Evolutionary conservation across 2,888 invertebrate genomes (phyloP).

Genomic region (Tuta absoluta): DNA sequence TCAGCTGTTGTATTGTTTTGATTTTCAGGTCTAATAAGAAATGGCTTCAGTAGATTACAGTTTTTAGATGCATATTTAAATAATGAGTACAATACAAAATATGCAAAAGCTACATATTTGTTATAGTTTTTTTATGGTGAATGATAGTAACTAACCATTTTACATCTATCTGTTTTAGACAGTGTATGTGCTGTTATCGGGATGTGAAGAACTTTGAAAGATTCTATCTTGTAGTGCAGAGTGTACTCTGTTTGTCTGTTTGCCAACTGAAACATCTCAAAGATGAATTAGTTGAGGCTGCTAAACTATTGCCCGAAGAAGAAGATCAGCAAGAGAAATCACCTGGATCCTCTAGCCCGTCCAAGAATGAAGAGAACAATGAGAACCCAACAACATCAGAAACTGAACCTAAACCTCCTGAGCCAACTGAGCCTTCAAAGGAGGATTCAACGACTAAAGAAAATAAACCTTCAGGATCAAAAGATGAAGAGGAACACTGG

Average conservation of each 20-base stretch:
- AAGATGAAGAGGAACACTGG: constrained; percentile 82
- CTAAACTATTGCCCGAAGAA: constrained; percentile 55
- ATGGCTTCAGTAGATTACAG: no score
- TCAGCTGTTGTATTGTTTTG: neutral
- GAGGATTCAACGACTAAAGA: constrained; percentile 41
- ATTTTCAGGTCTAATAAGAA: neutral
- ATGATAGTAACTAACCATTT: neutral
- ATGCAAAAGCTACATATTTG: neutral
- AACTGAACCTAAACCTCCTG: constrained; percentile 47
- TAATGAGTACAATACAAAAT: neutral
- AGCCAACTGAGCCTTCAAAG: constrained; percentile 52
- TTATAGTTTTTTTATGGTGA: no score
- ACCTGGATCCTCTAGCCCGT: constrained; percentile 42
- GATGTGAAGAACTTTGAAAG: constrained; percentile 96
- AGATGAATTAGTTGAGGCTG: constrained; percentile 77
- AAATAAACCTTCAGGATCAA: constrained; percentile 43
- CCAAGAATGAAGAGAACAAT: constrained; percentile 50
- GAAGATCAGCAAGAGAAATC: constrained; percentile 53
- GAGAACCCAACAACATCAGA: constrained; percentile 42
- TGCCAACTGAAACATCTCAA: constrained; percentile 89
- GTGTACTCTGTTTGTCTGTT: constrained; percentile 90
- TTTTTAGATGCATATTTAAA: neutral
- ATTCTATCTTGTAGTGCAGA: constrained; percentile 93
- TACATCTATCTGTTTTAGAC: constrained; percentile 81
- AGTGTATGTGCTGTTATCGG: constrained; percentile 97